Base-by-base conservation (phyloP, 2,888 invertebrate genomes). In the Sialis fuliginosa region DNA sequence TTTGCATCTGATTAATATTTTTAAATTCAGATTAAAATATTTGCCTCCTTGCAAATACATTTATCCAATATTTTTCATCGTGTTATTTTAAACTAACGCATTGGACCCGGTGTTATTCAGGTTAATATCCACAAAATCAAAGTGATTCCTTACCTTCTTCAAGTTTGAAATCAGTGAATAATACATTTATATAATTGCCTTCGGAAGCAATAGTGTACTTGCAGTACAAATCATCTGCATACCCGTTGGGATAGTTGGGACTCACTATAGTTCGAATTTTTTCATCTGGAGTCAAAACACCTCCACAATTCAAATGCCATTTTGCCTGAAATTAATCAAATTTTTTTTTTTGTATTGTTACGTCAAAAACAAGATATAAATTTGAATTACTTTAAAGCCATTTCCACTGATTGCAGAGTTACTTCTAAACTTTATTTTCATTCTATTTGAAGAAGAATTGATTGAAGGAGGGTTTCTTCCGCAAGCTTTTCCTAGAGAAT, bases 401-500 rank as follows among this genome's bases (percentile, higher is more conserved):
- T 81, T 80, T 4, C 77, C 79, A 49, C 74, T 74, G 6, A 72
- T 66, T 8, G 66, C 66, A 2, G 64, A 68, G 60, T 90, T 80
- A 6, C 83, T 77, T 39, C 77, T 75, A 58, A 91, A 84, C 7
- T 80, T 60, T 2, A 90, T 66, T 61, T 75, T 80, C 68, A 89
- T 71, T 50, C 65, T 69, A 50, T 73, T 72, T 6, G 70, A 65
- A 0, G 78, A 79, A 0, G 86, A 75, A 55, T 78, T 77, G 44
- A 75, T 66, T 0, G 63, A 46, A 0, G 57, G 44, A 0, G 81
- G 78, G 4, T 69, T 61, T 10, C 86, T 70, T 1, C 90, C 90
- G 58, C 91, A 91, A 47, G 72, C 60, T 59, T 66, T 74, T 1
- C 68, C 74, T 2, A 75, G 54, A 49, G 72, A 68, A 13, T 56